These are phyloP conservation scores for Gymnothorax reevesii DNA, from an alignment of 2,797 vertebrate species.

Conservation along the genomic window DNA sequence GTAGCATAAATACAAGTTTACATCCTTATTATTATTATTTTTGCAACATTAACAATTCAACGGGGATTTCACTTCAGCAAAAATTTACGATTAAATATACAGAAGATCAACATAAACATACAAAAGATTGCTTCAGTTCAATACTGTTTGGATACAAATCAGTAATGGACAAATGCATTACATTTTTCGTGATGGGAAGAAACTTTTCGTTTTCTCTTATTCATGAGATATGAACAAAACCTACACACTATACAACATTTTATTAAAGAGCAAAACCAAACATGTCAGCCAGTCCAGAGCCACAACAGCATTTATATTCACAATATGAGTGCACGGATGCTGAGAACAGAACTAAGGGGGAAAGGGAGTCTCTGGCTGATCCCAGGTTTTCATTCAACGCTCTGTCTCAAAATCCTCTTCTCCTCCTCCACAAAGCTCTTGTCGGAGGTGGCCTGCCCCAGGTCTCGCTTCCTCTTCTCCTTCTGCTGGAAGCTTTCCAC, in stretches of 20 bases:
- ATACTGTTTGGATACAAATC: background rate
- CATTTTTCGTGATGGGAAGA: background rate
- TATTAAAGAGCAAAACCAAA: no score
- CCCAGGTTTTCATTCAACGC: constrained; percentile 53
- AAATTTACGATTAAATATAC: background rate
- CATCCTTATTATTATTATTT: background rate
- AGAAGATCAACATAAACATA: background rate
- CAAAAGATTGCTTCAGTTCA: background rate
- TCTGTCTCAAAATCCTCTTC: constrained; percentile 78
- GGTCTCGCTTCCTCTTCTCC: constrained; percentile 83
- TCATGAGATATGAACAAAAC: background rate
- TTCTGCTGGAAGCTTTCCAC: constrained; percentile 85
- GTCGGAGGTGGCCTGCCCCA: constrained; percentile 78
- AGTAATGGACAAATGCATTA: background rate
- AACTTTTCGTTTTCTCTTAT: background rate
- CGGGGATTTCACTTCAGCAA: background rate
- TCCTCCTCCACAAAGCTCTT: constrained; percentile 82
- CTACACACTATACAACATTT: background rate
- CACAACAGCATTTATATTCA: constrained; percentile 8
- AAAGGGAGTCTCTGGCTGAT: constrained; percentile 18
- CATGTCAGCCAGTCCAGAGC: constrained; percentile 16
- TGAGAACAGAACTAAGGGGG: background rate
- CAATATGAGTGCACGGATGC: background rate
- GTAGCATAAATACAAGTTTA: background rate
- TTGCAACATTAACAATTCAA: constrained; percentile 13